Base-by-base conservation (phyloP, 2,113 vertebrate species). In the Bagarius yarrelli region DNA sequence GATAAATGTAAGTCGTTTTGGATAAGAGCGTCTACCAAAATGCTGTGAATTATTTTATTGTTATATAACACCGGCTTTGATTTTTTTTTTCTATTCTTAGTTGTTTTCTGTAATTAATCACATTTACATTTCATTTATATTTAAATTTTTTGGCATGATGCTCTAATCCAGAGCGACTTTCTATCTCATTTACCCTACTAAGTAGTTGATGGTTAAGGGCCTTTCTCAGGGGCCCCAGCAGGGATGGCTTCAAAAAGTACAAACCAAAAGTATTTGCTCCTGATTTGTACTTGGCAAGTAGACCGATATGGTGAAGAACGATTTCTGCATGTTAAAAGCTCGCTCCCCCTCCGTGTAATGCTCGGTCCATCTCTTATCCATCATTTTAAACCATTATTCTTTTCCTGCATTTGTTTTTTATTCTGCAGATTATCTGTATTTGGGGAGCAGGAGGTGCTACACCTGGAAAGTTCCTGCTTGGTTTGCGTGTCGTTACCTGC, bases 381-480 rank as follows among this genome's bases (percentile, higher is more conserved):
- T 27, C 13, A 50, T 30, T 30, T 77, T 27, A 40, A 30, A 56
- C 11, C 23, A 50, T 8, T 55, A 19, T 64, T 16, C 4, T 5
- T 21, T 32, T 14, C 73, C 32, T 44, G 23, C 40, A 6, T 30
- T 73, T 36, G 5, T 50, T 61, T 19, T 78, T 86, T 84, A 86
- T 30, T 86, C 61, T 89, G 21, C 87, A 99, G 97, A 98, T 94
- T 9, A 94, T 98, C 78, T 99, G 96, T 85, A 96, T 99, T 85
- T 99, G 96, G 97, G 96, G 97, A 78, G 94, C 95, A 52, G 96
- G 96, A 8, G 97, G 97, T 44, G 97, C 97, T 52, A 99, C 97
- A 3, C 97, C 97, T 0, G 97, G 97, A 79, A 99, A 99, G 82
- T 98, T 98, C 85, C 90, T 99, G 81, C 93, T 99, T 0, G 97